Evolutionary conservation across 2,797 vertebrate genomes (phyloP), one percentile per base, ranked within the genome.

Genomic region (Limnodromus scolopaceus): DNA sequence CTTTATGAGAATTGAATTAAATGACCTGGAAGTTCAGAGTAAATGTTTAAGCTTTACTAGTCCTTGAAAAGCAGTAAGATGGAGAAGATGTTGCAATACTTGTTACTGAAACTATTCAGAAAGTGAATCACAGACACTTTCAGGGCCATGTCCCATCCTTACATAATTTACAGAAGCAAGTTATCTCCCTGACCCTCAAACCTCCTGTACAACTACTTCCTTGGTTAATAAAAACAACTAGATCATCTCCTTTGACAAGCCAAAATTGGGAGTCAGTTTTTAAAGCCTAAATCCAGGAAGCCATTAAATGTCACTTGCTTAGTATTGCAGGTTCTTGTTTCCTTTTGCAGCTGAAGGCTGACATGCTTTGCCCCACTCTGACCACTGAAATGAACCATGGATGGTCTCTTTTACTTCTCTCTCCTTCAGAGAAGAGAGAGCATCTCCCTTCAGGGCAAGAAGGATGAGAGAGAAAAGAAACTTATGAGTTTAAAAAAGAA

Each of bases 1-100:
- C 41, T 81, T 92, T 93, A 83, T 46, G 75, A 84, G 93, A 95
- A 86, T 69, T 86, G 66, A 96, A 85, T 96, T 93, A 70, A 78
- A 64, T 81, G 72, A 92, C 72, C 83, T 77, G 54, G 38, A 89
- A 90, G 69, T 96, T 79, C 84, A 94, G 81, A 77, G 63, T 54
- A 89, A 91, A 95, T 63, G 23, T 92, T 92, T 63, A 78, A 92
- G 80, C 51, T 78, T 55, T 91, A 60, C 49, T 84, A 74, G 91
- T 82, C 91, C 92, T 96, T 94, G 93, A 89, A 90, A 96, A 80
- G 48, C 8, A 3, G 36, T 24, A 87, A 87, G 28, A 46, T 77
- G 70, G 84, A 93, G 58, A 90, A 87, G 41, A 49, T 51, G 32
- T 46, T 92, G 84, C 55, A 75, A 36, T 77, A 51, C 39, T 65